Percentiles rank a stretch among this genome's conserved stretches.
Evolutionary conservation across 2,113 vertebrate species (phyloP).

Genomic region (Podarcis cretensis): DNA sequence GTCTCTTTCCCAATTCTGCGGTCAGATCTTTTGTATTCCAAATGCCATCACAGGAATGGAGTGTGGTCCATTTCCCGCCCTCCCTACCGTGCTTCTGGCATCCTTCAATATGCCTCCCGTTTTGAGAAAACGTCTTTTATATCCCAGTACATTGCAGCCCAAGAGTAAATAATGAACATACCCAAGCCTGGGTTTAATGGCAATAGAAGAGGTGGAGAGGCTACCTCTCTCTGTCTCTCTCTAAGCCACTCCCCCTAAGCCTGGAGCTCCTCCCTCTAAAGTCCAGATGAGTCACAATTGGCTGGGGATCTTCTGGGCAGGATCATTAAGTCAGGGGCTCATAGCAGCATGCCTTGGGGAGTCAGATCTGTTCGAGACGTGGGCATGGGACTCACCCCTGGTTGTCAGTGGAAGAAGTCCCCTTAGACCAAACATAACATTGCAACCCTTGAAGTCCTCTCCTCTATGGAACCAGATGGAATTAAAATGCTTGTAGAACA

Average conservation of each 20-base stretch:
- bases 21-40: conserved; percentile 25
- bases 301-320: neutral
- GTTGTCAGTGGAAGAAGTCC: neutral
- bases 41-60: conserved; percentile 5
- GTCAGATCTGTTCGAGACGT: neutral
- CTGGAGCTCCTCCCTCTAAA: neutral
- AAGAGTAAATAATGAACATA: neutral
- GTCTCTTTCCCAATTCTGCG: conserved; percentile 43
- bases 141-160: neutral
- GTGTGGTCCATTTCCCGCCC: neutral
- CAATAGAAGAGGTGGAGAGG: neutral
- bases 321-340: neutral
- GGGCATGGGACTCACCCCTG: neutral
- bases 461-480: neutral
- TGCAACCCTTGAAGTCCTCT: neutral
- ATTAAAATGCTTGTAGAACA: neutral
- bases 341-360: neutral
- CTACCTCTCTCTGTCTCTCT: neutral
- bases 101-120: neutral
- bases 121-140: neutral
- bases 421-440: neutral
- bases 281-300: neutral
- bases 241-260: neutral
- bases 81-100: neutral
- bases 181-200: neutral